Base-by-base conservation (phyloP, 2,113 vertebrate species). In the Limnothrissa miodon region DNA sequence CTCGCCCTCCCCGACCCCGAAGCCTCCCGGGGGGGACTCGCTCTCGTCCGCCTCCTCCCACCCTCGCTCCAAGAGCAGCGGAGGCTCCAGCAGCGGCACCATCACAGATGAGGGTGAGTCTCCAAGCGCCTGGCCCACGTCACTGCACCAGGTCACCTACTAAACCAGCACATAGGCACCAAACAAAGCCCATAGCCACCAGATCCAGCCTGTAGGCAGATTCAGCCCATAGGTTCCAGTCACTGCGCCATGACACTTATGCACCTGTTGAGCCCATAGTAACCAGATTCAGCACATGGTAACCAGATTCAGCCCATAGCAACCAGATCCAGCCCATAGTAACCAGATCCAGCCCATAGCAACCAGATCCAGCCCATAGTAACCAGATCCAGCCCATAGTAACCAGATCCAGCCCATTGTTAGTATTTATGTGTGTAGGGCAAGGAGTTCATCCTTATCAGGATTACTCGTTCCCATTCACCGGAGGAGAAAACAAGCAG, bases 21-120 rank as follows among this genome's bases (percentile, higher is more conserved):
- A 97, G 92, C 89, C 90, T 89, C 88, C 96, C 66, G 25, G 91
- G 78, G 0, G 85, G 0, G 97, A 98, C 82, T 95, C 95, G 0
- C 88, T 96, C 81, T 97, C 95, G 9, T 96, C 97, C 0, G 95
- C 96, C 8, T 97, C 97, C 0, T 97, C 97, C 48, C 98, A 98
- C 84, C 96, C 93, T 5, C 96, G 96, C 25, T 96, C 97, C 87
- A 98, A 96, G 92, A 97, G 98, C 92, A 99, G 98, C 0, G 98
- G 96, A 0, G 97, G 96, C 83, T 99, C 98, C 85, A 99, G 98
- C 93, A 99, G 98, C 0, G 98, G 98, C 19, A 99, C 98, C 74
- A 96, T 99, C 88, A 99, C 98, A 0, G 98, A 99, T 36, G 98
- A 99, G 89, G 97, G 98, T 98, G 85, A 88, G 19, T 2, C 83